Evolutionary conservation across 2,113 vertebrate species (phyloP).

Genomic region (Sander vitreus): DNA sequence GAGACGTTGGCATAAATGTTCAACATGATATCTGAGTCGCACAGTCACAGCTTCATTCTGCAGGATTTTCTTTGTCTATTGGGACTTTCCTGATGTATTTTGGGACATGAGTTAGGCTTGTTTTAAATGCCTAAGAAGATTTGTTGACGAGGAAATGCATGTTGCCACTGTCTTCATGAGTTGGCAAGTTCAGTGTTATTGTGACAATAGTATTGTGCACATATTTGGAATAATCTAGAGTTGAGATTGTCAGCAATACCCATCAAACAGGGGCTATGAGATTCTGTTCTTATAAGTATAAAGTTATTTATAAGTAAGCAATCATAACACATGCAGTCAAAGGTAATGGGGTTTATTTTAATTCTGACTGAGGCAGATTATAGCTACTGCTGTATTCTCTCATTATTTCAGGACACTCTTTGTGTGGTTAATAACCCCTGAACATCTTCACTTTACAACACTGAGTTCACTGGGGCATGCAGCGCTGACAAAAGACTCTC

Average conservation of each 20-base stretch:
- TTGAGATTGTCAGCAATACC: constrained; percentile 3
- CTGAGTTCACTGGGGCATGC: constrained; percentile 21
- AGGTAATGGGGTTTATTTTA: constrained; percentile 22
- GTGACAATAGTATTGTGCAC: neutral
- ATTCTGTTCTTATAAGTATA: neutral
- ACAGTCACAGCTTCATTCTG: constrained; percentile 19
- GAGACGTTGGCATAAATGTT: constrained; percentile 2
- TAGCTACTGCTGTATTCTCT: constrained; percentile 14
- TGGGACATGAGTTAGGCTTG: neutral
- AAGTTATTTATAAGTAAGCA: constrained; percentile 17
- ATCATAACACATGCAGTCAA: neutral
- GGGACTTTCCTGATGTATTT: constrained; percentile 2
- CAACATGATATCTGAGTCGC: constrained; percentile 23
- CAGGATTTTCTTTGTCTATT: constrained; percentile 8
- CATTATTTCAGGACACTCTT: constrained; percentile 3
- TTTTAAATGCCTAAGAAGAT: constrained; percentile 7
- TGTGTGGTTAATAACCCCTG: constrained; percentile 19
- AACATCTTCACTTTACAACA: constrained; percentile 27
- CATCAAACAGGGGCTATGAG: constrained; percentile 7
- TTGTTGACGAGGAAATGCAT: constrained; percentile 1
- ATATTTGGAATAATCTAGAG: constrained; percentile 1
- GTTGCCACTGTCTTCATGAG: constrained; percentile 2
- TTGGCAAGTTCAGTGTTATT: constrained; percentile 9
- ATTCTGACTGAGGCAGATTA: neutral
- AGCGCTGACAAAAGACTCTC: constrained; percentile 38